Base-by-base conservation (phyloP, 2,113 vertebrate genomes). In the Chitala chitala region DNA sequence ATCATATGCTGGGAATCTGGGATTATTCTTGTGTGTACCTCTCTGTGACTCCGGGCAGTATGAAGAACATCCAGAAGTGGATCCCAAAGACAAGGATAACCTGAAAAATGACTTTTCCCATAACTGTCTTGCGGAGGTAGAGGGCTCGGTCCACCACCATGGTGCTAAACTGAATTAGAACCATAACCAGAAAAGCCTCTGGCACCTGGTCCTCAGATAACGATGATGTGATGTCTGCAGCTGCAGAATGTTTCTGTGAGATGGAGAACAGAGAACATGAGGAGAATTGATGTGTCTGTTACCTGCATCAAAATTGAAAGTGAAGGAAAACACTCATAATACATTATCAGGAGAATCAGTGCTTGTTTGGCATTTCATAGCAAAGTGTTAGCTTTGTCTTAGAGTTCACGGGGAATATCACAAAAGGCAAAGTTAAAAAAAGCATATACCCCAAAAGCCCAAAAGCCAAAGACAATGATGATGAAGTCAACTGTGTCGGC, bases 21-120 rank as follows among this genome's bases (percentile, higher is more conserved):
- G 13, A 10, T 17, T 12, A 64, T 22, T 22, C n/a, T 15, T 69
- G 0, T 20, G 4, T 73, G 84, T 90, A 99, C 97, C 96, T 96
- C 31, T 95, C 92, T 31, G 97, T 98, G 79, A 98, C 89, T 75
- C 84, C 82, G 20, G 97, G 97, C 66, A 99, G 89, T 85, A 99
- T 98, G 80, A 98, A 98, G 87, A 99, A 99, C 97, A 99, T 99
- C 97, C 97, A 98, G 86, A 98, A 98, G 83, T 99, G 97, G 84
- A 99, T 99, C 42, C 97, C 96, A 0, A 99, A 98, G 74, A 99
- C 95, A 24, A 98, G 92, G 84, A 98, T 90, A 83, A 98, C 95
- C 83, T 98, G 96, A 81, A 99, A 98, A 77, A 98, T 91, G 74
- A 97, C 94, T 75, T 99, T 99, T 17, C 97, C 97, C 91, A 96